Percentiles rank a stretch among this genome's conserved stretches.
phyloP scores from a whole-genome alignment of 2,888 invertebrate genomes.

The Macropis europaea region DNA sequence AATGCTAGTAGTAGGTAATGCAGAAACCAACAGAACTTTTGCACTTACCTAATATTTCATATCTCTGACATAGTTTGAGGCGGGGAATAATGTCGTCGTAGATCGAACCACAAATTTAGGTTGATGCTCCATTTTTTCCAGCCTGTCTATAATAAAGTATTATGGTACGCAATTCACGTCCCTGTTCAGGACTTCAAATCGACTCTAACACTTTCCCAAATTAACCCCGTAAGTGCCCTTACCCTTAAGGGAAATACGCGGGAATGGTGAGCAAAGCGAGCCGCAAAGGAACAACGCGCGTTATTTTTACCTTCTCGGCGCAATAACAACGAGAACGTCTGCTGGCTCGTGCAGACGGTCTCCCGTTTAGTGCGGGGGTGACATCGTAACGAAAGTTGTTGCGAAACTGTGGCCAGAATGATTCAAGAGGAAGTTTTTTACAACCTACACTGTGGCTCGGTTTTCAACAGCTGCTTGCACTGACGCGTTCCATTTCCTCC shows the following conservation, averaged over 20 bases:
- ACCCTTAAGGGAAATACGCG: neutral
- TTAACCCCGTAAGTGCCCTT: neutral
- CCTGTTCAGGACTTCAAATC: neutral
- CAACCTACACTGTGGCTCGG: slow-evolving; percentile 16
- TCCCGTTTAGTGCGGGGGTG: slow-evolving; percentile 46
- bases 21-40: too few relatives aligned
- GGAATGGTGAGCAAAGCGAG: neutral
- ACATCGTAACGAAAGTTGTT: slow-evolving; percentile 65
- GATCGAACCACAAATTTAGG: too few relatives aligned
- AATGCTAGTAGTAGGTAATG: too few relatives aligned
- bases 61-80: too few relatives aligned
- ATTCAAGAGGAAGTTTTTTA: slow-evolving; percentile 56
- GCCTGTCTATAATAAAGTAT: neutral
- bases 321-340: slow-evolving; percentile 60
- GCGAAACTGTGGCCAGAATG: slow-evolving; percentile 59
- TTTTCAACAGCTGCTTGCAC: slow-evolving; percentile 22
- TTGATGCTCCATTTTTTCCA: neutral
- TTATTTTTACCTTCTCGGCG: slow-evolving; percentile 51
- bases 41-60: too few relatives aligned
- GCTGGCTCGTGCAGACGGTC: slow-evolving; percentile 44
- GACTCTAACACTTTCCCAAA: slow-evolving; percentile 9
- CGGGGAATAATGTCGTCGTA: too few relatives aligned
- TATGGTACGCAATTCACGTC: neutral
- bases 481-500: slow-evolving; percentile 35
- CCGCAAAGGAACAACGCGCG: slow-evolving; percentile 19